Conservation (phyloP, 2,797 vertebrate species). For the Megaceryle alcyon region DNA sequence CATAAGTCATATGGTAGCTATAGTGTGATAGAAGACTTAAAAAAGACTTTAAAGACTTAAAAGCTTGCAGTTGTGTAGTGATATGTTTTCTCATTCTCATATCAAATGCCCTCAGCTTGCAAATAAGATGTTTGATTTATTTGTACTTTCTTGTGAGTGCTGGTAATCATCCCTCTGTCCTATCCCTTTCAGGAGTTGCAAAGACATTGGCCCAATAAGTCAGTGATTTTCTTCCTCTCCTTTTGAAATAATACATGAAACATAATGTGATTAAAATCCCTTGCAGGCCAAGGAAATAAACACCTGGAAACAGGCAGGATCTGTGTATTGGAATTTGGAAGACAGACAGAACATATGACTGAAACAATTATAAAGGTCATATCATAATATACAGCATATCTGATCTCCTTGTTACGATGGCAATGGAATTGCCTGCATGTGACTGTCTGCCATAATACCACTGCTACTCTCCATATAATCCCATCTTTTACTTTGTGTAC, state of each 20-base stretch:
- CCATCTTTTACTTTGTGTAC: neutral
- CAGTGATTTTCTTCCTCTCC: neutral
- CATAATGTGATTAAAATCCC: neutral
- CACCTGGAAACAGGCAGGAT: neutral
- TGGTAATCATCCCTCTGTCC: neutral
- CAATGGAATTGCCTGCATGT: neutral
- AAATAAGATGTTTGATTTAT: neutral
- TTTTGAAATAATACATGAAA: neutral
- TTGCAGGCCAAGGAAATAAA: neutral
- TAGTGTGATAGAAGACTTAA: neutral
- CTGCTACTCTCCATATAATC: neutral
- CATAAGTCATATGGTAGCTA: neutral
- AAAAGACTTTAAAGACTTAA: too few relatives aligned
- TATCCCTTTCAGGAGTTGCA: neutral
- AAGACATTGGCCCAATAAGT: neutral
- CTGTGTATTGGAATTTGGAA: neutral
- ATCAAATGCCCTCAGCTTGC: neutral
- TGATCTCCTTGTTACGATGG: neutral
- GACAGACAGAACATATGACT: neutral
- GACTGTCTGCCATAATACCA: neutral
- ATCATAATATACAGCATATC: neutral
- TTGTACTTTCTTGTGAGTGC: neutral
- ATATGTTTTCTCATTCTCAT: neutral
- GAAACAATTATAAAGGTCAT: neutral
- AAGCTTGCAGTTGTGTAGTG: too few relatives aligned